Evolutionary conservation across 1,140 invertebrate species (phyloP).

Genomic region (Diorhabda carinulata): DNA sequence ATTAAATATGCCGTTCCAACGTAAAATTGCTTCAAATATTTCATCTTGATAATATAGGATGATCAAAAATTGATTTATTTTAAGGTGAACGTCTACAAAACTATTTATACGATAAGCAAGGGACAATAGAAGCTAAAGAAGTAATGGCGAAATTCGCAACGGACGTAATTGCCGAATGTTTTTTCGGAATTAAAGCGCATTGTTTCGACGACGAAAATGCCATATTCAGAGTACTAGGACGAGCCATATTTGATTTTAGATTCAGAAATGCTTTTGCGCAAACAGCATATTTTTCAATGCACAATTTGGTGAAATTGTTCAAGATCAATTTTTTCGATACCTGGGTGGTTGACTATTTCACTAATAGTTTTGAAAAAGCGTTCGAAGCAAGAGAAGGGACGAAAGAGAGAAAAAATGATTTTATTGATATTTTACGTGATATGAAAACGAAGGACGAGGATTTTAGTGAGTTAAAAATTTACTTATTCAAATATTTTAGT

Average conservation of each 20-base stretch:
- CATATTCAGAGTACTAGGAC: constrained; percentile 40
- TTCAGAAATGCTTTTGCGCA: constrained; percentile 20
- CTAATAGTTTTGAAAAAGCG: not conserved
- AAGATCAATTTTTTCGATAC: constrained; percentile 22
- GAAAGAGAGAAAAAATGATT: constrained; percentile 9
- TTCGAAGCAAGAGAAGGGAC: constrained; percentile 4
- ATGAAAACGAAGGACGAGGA: not conserved
- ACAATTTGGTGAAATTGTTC: constrained; percentile 31
- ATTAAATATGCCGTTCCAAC: too few relatives aligned
- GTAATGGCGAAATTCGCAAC: constrained; percentile 48
- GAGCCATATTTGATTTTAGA: constrained; percentile 28
- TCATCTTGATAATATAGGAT: too few relatives aligned
- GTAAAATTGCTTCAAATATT: too few relatives aligned
- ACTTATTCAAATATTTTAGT: too few relatives aligned
- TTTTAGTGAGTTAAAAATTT: too few relatives aligned
- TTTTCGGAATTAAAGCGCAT: constrained; percentile 50
- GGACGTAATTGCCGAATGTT: constrained; percentile 50
- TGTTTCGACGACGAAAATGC: constrained; percentile 47
- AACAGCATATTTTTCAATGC: constrained; percentile 31
- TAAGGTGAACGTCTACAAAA: constrained; percentile 23
- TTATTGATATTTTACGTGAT: constrained; percentile 17
- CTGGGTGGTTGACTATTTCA: not conserved
- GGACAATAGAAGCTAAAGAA: constrained; percentile 36
- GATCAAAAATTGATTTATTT: not conserved
- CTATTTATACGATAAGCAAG: constrained; percentile 28